Conservation (phyloP, 2,888 invertebrate species). For the Lepidonotus clava region DNA sequence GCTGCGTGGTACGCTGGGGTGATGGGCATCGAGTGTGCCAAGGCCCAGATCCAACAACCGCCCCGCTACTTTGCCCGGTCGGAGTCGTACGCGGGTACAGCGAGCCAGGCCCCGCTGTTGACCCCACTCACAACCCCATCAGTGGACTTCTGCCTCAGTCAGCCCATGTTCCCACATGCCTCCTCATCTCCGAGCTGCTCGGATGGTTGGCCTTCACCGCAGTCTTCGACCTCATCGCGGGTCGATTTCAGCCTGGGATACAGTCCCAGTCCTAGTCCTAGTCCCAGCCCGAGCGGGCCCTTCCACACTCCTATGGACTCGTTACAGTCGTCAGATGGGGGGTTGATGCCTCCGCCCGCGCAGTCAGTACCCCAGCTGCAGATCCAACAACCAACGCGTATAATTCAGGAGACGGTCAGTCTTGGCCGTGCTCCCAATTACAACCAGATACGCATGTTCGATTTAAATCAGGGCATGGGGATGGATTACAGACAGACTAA, state of each 20-base stretch:
- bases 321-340: not conserved
- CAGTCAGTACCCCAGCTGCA: not conserved
- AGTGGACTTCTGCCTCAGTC: constrained; percentile 1
- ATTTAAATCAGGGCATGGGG: not conserved
- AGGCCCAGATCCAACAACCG: constrained; percentile 46
- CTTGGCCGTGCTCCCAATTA: constrained; percentile 35
- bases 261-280: constrained; percentile 28
- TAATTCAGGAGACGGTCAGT: not conserved
- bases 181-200: not conserved
- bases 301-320: not conserved
- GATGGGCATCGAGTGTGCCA: constrained; percentile 34
- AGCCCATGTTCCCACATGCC: constrained; percentile 33
- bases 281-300: constrained; percentile 38
- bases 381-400: not conserved
- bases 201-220: constrained; percentile 39
- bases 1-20: constrained; percentile 87
- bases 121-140: constrained; percentile 26
- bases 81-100: constrained; percentile 25
- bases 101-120: not conserved
- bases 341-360: not conserved
- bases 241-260: constrained; percentile 28
- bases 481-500: not conserved
- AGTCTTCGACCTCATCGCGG: constrained; percentile 31
- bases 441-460: constrained; percentile 23
- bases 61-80: constrained; percentile 35